Base-by-base conservation (phyloP, 2,888 invertebrate species). In the Platerodrilus igneus region DNA sequence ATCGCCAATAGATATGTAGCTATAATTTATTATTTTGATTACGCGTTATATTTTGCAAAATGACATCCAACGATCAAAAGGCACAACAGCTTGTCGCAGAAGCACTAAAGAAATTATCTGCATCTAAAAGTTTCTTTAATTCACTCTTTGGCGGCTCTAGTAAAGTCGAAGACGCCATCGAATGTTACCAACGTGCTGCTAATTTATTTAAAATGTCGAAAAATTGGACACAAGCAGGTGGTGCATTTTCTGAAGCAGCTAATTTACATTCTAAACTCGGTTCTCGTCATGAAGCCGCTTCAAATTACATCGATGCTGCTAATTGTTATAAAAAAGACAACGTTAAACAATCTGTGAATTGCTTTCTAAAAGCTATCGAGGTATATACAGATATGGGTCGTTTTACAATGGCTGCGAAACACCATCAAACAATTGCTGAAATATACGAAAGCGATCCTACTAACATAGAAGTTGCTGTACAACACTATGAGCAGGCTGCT, bases 161-260 rank as follows among this genome's bases (percentile, higher is more conserved):
- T 13, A 90, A 90, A 68, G 79, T 89, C 2, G 96, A 96, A 68
- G 96, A 97, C 65, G 96, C 96, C 0, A 87, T 93, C 41, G 96
- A 96, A 69, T 86, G 93, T 69, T 96, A 93, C 68, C 86, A 92
- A 48, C 79, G 94, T 51, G 97, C 96, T 26, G 99, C 91, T 3
- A 99, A 99, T 70, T 78, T 91, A 65, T 97, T 92, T 72, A 99
- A 99, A 77, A 97, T 99, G 92, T 85, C 90, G n/a, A 97, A 99
- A 71, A 93, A 94, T 62, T 99, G 99, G 99, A 76, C 82, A 28
- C 83, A 84, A 49, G 97, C 96, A 2, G 99, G 96, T 0, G 84
- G 87, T 62, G 92, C 96, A 6, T 99, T 99, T 71, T 87, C 87
- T 57, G 83, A 85, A 62, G 91, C 95, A 4, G 96, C 95, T 0